Evolutionary conservation across 2,797 vertebrate genomes (phyloP).

Genomic region (Carapus acus): DNA sequence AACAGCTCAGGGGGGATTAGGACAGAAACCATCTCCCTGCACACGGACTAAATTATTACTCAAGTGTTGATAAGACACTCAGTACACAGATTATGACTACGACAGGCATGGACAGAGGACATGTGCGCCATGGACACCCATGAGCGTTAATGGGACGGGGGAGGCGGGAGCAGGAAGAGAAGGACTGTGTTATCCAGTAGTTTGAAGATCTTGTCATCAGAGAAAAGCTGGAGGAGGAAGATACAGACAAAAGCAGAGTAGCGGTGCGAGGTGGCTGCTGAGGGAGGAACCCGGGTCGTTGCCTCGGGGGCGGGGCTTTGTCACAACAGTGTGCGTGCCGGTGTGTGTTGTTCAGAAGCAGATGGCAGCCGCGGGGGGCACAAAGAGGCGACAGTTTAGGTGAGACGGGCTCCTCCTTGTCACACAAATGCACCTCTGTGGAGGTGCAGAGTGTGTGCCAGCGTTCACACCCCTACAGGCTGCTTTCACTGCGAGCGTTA

Average conservation of each 20-base stretch:
- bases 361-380: constrained; percentile 38
- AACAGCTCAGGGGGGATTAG: too few species aligned
- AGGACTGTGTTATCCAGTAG: constrained; percentile 44
- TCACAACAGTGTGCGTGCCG: constrained; percentile 25
- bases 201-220: constrained; percentile 55
- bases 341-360: constrained; percentile 32
- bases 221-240: constrained; percentile 60
- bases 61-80: constrained; percentile 17
- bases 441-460: constrained; percentile 8
- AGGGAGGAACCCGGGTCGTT: constrained; percentile 52
- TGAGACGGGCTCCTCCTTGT: constrained; percentile 24
- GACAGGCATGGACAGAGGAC: too few species aligned
- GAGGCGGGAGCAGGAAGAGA: constrained; percentile 41
- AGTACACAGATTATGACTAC: background rate
- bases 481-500: constrained; percentile 21
- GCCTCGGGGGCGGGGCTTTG: constrained; percentile 40
- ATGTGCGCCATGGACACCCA: too few species aligned
- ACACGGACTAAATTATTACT: constrained; percentile 13
- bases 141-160: constrained; percentile 14
- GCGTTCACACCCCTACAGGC: constrained; percentile 27
- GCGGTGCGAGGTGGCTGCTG: constrained; percentile 47
- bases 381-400: constrained; percentile 32
- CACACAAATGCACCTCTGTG: constrained; percentile 22
- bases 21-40: too few species aligned
- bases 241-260: constrained; percentile 49